Evolutionary conservation across 2,797 vertebrate species (phyloP).

Genomic region (Argya squamiceps): DNA sequence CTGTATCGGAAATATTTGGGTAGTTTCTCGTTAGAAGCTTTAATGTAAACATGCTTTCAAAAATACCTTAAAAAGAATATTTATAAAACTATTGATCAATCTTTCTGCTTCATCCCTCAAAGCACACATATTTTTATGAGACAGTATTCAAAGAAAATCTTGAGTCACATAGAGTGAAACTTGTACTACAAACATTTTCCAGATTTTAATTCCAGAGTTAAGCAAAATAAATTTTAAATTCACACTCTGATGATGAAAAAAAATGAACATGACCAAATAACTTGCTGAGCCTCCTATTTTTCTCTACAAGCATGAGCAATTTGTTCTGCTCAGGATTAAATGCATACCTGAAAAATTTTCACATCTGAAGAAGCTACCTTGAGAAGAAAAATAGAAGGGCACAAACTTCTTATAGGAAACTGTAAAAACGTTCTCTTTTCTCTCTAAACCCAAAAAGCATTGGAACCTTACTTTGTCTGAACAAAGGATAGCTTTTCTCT

Average conservation of each 20-base stretch:
- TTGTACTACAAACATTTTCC: not conserved
- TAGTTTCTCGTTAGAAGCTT: not conserved
- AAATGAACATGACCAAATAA: not conserved
- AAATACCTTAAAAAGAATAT: not conserved
- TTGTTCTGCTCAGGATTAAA: not conserved
- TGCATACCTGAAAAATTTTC: not conserved
- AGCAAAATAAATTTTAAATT: not conserved
- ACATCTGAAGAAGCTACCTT: not conserved
- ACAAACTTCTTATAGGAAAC: rapidly evolving
- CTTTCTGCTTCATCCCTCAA: not conserved
- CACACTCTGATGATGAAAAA: not conserved
- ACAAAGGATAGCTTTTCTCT: not conserved
- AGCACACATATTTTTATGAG: not conserved
- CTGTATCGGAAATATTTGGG: rapidly evolving
- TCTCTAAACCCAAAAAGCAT: not conserved
- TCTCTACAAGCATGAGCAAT: not conserved
- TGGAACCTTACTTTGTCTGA: not conserved
- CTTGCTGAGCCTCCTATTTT: not conserved
- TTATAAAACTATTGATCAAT: not conserved
- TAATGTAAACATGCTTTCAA: not conserved
- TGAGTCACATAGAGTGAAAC: not conserved
- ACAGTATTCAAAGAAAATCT: not conserved
- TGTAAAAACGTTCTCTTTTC: not conserved
- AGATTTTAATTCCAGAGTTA: not conserved
- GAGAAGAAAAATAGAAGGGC: not conserved